Conservation (phyloP, 2,113 vertebrate genomes). For the Pseudonaja textilis region DNA sequence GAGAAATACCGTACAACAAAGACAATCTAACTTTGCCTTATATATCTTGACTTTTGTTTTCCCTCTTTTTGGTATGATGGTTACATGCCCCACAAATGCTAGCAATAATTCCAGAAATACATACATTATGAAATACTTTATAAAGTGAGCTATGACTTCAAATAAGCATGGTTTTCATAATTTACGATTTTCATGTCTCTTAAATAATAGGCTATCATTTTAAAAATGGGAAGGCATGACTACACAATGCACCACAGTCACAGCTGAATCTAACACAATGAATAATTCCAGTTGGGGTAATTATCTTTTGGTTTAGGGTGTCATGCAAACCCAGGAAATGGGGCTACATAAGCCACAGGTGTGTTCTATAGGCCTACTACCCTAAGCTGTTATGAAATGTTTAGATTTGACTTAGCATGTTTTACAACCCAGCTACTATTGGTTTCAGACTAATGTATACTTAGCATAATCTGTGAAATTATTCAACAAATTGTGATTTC, state of each 20-base stretch:
- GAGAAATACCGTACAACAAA: background rate
- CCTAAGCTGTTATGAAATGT: background rate
- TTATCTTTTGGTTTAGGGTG: background rate
- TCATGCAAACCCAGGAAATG: background rate
- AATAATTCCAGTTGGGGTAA: background rate
- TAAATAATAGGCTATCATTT: background rate
- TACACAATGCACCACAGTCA: background rate
- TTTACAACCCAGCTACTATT: background rate
- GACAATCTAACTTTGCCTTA: background rate
- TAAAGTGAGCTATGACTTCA: background rate
- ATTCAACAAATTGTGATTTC: background rate
- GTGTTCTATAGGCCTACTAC: background rate
- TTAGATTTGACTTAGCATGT: background rate
- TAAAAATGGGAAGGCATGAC: background rate
- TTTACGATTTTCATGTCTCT: background rate
- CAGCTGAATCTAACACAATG: background rate
- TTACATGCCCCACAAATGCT: background rate
- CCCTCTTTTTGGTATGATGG: background rate
- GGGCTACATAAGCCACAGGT: background rate
- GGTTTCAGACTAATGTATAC: background rate
- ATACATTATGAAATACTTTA: background rate
- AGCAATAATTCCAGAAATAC: background rate
- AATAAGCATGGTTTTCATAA: background rate
- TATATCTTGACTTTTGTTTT: background rate
- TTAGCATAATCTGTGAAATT: background rate